These are phyloP conservation scores for Sinocyclocheilus maitianheensis DNA, from an alignment of 2,113 vertebrate genomes.

Conservation along the genomic window DNA sequence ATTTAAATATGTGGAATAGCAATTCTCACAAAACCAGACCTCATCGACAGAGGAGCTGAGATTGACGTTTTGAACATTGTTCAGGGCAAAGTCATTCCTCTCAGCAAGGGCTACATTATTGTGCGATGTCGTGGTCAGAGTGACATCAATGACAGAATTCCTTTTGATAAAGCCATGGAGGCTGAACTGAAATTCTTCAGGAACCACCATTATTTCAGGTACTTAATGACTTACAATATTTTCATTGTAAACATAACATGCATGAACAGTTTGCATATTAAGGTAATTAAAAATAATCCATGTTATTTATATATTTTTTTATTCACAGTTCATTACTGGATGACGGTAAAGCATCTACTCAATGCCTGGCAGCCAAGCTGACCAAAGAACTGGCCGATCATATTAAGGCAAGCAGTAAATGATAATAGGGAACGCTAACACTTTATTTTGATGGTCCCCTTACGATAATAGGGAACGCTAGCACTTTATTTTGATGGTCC, in stretches of 20 bases:
- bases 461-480: too few relatives aligned
- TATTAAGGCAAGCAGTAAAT: constrained; percentile 50
- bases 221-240: neutral
- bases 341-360: constrained; percentile 54
- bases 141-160: constrained; percentile 61
- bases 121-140: constrained; percentile 81
- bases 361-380: constrained; percentile 51
- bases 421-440: too few relatives aligned
- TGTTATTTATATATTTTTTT: neutral
- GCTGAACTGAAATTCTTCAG: constrained; percentile 76
- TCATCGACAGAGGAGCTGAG: too few relatives aligned
- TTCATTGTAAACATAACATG: too few relatives aligned
- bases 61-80: too few relatives aligned
- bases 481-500: too few relatives aligned
- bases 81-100: constrained; percentile 63
- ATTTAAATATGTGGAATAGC: too few relatives aligned
- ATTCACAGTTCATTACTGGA: constrained; percentile 43
- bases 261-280: too few relatives aligned
- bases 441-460: too few relatives aligned
- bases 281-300: too few relatives aligned
- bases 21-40: too few relatives aligned
- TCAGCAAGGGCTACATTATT: constrained; percentile 81
- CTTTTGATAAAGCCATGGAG: constrained; percentile 71
- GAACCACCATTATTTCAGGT: constrained; percentile 74
- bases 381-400: constrained; percentile 56